phyloP scores from a whole-genome alignment of 2,113 vertebrate genomes.

The Pseudopipra pipra region DNA sequence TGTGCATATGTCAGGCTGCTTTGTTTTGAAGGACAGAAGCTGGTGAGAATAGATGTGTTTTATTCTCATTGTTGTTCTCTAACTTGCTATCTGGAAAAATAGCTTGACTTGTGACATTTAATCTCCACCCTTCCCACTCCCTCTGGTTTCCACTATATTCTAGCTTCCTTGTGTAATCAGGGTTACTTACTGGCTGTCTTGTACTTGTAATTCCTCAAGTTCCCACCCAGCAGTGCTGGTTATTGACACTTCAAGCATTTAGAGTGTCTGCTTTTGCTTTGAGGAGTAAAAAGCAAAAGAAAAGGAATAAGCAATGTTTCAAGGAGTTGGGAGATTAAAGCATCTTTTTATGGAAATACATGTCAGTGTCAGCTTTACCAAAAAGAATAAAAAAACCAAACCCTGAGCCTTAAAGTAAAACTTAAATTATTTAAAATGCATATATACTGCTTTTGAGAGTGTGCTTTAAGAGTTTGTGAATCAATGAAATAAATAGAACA shows the following conservation, averaged over 20 bases:
- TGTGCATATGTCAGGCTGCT: background rate
- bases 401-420: background rate
- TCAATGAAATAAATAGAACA: background rate
- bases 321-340: background rate
- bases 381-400: background rate
- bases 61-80: background rate
- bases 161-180: background rate
- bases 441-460: background rate
- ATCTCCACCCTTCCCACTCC: background rate
- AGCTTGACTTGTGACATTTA: background rate
- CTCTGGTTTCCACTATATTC: background rate
- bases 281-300: background rate
- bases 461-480: background rate
- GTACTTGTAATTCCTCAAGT: background rate
- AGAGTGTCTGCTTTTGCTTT: background rate
- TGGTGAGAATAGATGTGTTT: background rate
- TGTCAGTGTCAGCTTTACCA: background rate
- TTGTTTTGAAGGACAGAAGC: background rate
- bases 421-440: background rate
- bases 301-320: background rate
- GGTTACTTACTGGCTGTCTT: background rate
- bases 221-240: background rate
- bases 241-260: background rate
- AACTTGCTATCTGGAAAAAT: background rate
- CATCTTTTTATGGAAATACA: background rate